Evolutionary conservation across 2,113 vertebrate species (phyloP), one percentile per base, ranked within the genome.

Genomic region (Oreotrochilus melanogaster): DNA sequence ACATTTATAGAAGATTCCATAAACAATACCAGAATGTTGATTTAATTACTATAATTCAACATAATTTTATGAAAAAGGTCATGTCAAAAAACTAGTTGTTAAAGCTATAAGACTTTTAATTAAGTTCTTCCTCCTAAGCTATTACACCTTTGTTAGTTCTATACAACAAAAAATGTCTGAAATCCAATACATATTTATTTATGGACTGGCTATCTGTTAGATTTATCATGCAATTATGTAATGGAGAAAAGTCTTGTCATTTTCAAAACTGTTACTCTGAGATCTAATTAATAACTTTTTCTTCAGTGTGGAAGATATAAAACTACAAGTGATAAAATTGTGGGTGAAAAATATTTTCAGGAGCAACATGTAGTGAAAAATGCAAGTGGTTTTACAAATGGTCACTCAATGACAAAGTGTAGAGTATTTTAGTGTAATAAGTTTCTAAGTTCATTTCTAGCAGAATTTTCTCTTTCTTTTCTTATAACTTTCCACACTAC

Each of bases 31-130:
- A 73, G 24, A 84, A 62, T 86, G 47, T 74, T 95, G 45, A 82
- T 90, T 88, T 88, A 86, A 86, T 96, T 94, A 62, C 24, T 70
- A 30, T 62, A 73, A 78, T 83, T 78, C 54, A 86, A 76, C 28
- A 42, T 9, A 53, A 11, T 86, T 95, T 86, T 84, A 6, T 76
- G 30, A 7, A 73, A 91, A 92, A 80, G 42, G 84, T 92, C 60
- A 70, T 42, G 30, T 21, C 1, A 5, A 62, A 75, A 88, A 92
- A 86, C 14, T 50, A 71, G 58, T 57, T 84, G 72, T 83, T 89
- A 84, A 69, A 93, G 50, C 33, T 76, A 10, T 83, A 76, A 83
- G 72, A 54, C 23, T 80, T 93, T 72, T 91, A 86, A 86, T 92
- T 76, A 92, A 80, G n/a, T 90, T 88, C 57, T 72, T 28, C 14